Base-by-base conservation (phyloP, 2,888 invertebrate species). In the Andrena trimmerana region DNA sequence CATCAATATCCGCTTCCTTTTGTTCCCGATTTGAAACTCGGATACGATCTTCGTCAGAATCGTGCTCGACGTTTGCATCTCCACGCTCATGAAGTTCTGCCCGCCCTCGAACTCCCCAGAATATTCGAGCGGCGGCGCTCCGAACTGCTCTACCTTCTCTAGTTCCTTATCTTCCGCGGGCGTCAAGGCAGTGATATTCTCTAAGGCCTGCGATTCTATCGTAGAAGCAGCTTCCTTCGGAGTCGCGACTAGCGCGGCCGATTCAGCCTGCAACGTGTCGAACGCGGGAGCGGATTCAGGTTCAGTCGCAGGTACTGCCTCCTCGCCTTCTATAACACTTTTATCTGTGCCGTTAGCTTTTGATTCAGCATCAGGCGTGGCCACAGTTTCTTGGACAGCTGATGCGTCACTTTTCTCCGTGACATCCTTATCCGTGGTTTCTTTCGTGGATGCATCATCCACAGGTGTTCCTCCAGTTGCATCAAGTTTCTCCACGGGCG, bases 1-100 rank as follows among this genome's bases (percentile, higher is more conserved):
- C 86, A 88, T 81, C 72, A 83, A 29, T 16, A 88, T 27, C 5
- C 65, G 75, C 31, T 42, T 69, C 65, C 67, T 86, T 52, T 69
- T 84, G 33, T 78, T 77, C 0, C 70, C 78, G 7, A 73, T 16
- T 36, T 78, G 48, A 27, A 72, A 79, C 54, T 88, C 81, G 10
- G 88, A 87, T 27, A 87, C 31, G 31, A 88, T 85, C 48, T 81
- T 73, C 65, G 82, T 80, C 4, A 88, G 69, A 31, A 88, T 79
- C 54, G 86, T 83, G 75, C 75, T 81, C 8, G 81, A 84, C 67
- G 88, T 88, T 68, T 86, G 88, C 71, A 81, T 73, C 24, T 82
- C 59, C n/a, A 87, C 52, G 75, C 73, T 87, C 57, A 86, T 80
- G 57, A 42, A 31, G 42, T 60, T 72, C 8, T 67, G 67, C 3